phyloP scores from a whole-genome alignment of 1,140 invertebrate species.

The Nephila pilipes region DNA sequence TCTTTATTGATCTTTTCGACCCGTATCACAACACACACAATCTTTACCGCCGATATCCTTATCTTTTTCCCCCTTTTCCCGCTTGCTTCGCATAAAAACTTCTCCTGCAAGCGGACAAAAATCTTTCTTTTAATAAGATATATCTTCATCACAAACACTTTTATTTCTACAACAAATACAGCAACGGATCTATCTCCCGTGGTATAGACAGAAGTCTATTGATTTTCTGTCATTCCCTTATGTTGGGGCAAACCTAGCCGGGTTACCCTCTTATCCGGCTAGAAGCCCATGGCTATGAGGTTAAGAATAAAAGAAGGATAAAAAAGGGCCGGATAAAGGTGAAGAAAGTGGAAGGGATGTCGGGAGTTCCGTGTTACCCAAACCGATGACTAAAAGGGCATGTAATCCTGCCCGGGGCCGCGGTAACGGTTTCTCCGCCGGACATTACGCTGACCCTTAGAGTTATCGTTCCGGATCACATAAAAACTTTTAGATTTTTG shows the following conservation, averaged over 20 bases:
- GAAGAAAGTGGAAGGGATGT: constrained; percentile 20
- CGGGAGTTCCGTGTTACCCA: constrained; percentile 6
- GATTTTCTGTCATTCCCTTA: constrained; percentile 70
- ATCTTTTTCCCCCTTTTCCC: not conserved
- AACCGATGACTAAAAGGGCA: constrained; percentile 62
- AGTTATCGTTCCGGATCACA: constrained; percentile 57
- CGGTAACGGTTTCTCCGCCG: constrained; percentile 43
- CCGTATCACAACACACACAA: constrained; percentile 47
- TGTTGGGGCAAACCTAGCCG: constrained; percentile 56
- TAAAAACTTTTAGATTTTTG: constrained; percentile 55
- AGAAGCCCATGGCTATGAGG: constrained; percentile 63
- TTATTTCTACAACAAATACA: constrained; percentile 73
- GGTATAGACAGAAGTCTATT: constrained; percentile 45
- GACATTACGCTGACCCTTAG: constrained; percentile 52
- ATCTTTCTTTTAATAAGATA: constrained; percentile 67
- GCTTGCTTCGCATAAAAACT: constrained; percentile 28
- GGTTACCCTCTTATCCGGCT: constrained; percentile 65
- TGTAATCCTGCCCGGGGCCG: constrained; percentile 65
- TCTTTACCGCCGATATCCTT: constrained; percentile 14
- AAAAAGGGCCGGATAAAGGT: constrained; percentile 59
- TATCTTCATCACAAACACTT: constrained; percentile 72
- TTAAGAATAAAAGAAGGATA: constrained; percentile 52
- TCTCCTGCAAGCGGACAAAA: constrained; percentile 4
- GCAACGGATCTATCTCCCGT: constrained; percentile 17
- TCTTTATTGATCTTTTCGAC: constrained; percentile 27